These are phyloP conservation scores for Venustaconcha ellipsiformis DNA, from an alignment of 1,140 invertebrate genomes.

Conservation along the genomic window DNA sequence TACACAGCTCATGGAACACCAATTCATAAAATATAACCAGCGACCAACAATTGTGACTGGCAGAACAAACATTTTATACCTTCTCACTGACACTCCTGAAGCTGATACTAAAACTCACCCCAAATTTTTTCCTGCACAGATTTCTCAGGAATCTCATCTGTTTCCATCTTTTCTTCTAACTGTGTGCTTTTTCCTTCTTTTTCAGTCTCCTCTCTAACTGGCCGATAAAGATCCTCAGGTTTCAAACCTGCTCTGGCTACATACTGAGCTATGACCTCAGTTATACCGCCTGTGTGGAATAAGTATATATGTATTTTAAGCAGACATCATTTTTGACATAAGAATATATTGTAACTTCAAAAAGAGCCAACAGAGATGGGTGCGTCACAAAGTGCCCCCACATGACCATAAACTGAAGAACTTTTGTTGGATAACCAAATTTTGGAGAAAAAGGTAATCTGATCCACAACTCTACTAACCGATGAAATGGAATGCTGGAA, in stretches of 20 bases:
- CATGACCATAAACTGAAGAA: too few species aligned
- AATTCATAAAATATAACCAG: neutral
- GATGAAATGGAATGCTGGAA: too few species aligned
- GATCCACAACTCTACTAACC: too few species aligned
- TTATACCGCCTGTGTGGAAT: slow-evolving; percentile 49
- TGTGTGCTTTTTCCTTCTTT: slow-evolving; percentile 24
- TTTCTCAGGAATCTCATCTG: slow-evolving; percentile 15
- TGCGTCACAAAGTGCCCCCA: too few species aligned
- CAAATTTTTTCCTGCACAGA: slow-evolving; percentile 28
- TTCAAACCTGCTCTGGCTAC: slow-evolving; percentile 50
- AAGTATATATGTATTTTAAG: too few species aligned
- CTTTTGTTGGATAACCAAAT: too few species aligned
- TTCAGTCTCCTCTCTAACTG: slow-evolving; percentile 31
- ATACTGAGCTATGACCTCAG: slow-evolving; percentile 60
- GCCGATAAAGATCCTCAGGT: slow-evolving; percentile 50
- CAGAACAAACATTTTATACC: neutral
- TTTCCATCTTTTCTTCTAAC: slow-evolving; percentile 6
- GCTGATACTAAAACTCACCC: slow-evolving; percentile 4
- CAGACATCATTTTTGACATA: too few species aligned
- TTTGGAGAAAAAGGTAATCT: too few species aligned
- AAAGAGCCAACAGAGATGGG: too few species aligned
- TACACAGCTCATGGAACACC: too few species aligned
- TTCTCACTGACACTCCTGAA: neutral
- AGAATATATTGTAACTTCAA: too few species aligned
- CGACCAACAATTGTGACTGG: slow-evolving; percentile 33